Percentiles rank a stretch among this genome's conserved stretches.
Evolutionary conservation across 2,113 vertebrate species (phyloP).

Genomic region (Lophotis ruficrista): DNA sequence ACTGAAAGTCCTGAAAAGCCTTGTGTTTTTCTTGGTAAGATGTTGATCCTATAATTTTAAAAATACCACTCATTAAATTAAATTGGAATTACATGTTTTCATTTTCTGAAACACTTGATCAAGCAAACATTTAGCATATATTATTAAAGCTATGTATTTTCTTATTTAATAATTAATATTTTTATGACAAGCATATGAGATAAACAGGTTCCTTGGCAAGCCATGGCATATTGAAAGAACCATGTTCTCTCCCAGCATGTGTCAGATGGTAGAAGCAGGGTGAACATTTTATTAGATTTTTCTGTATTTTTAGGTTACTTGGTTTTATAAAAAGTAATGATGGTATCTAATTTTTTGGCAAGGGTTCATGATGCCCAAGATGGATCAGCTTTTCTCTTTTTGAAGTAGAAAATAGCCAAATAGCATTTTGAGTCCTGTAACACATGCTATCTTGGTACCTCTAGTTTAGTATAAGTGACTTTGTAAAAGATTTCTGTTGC

Average conservation of each 20-base stretch:
- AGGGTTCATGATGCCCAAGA: background rate
- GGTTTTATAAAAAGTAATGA: background rate
- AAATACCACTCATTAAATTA: background rate
- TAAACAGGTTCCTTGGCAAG: background rate
- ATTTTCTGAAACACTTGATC: background rate
- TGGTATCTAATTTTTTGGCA: background rate
- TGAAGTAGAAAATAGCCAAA: background rate
- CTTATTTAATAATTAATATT: background rate
- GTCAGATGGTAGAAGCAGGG: background rate
- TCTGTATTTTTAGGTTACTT: background rate
- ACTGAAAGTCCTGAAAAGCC: background rate
- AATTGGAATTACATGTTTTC: background rate
- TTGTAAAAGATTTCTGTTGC: background rate
- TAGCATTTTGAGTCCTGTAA: background rate
- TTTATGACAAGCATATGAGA: background rate
- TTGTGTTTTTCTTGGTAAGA: background rate
- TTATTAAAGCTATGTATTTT: background rate
- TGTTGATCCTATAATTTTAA: background rate
- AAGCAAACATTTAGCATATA: background rate
- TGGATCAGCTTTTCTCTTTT: background rate
- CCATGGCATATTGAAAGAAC: background rate
- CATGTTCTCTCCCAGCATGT: rapidly evolving
- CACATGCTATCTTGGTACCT: background rate
- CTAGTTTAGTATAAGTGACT: background rate
- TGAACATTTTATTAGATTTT: background rate